Evolutionary conservation across 2,888 invertebrate genomes (phyloP), one percentile per base, ranked within the genome.

Genomic region (Thereva unica): DNA sequence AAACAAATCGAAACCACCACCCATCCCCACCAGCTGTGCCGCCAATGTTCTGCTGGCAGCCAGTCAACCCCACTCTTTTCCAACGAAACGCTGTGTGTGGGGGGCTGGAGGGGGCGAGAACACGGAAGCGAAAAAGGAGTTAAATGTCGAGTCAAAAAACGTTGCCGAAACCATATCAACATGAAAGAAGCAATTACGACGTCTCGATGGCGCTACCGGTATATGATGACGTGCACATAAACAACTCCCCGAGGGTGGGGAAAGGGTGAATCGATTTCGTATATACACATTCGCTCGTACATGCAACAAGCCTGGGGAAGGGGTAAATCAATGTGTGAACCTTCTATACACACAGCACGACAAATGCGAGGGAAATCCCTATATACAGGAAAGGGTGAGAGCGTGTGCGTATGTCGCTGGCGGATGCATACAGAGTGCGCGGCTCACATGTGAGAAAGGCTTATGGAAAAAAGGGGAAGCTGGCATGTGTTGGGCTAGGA

Each of bases 131-230:
- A 68, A 68, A 23, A 68, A 65, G 66, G 52, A 63, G 63, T 50
- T 50, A 63, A 63, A 63, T 41, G 50, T 41, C 50, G 52, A 63
- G 41, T 41, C 40, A 63, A 63, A 54, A 23, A 50, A 50, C 42
- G 50, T 63, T 50, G 41, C 40, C 42, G 35, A 63, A 63, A 44
- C 12, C 64, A 44, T 53, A 45, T 64, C 54, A 64, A 37, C 55
- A 63, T 63, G 64, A 69, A 67, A 69, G 66, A 67, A 72, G 72
- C 73, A 72, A 73, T 73, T 71, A 74, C 73, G 75, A 73, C 74
- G 74, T 75, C 74, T 74, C 72, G 71, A 74, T 74, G 74, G 73
- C 71, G 71, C 71, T 68, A 67, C 70, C 68, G 66, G 66, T 38
- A 59, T 40, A 59, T 59, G 59, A 59, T 12, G 49, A 37, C 40